Evolutionary conservation across 1,140 invertebrate species (phyloP).

Genomic region (Chironomus tepperi): DNA sequence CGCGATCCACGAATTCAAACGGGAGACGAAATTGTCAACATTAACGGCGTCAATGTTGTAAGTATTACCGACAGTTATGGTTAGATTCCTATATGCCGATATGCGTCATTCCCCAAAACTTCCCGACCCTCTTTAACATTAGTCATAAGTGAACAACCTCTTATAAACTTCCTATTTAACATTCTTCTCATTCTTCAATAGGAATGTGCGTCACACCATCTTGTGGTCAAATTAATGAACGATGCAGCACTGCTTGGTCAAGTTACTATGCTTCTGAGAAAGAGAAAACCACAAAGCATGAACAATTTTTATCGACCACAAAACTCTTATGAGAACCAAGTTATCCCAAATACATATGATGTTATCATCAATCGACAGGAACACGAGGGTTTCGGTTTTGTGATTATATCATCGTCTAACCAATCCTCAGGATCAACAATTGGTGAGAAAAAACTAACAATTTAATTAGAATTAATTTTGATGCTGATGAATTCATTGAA

Average conservation of each 20-base stretch:
- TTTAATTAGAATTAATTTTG: not conserved
- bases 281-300: slow-evolving; percentile 40
- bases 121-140: too few relatives aligned
- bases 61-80: slow-evolving; percentile 6
- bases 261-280: slow-evolving; percentile 61
- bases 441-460: slow-evolving; percentile 55
- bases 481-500: not conserved
- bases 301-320: slow-evolving; percentile 31
- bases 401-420: slow-evolving; percentile 94
- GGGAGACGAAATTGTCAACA: slow-evolving; percentile 83
- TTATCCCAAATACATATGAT: slow-evolving; percentile 61
- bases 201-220: slow-evolving; percentile 76
- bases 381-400: slow-evolving; percentile 97
- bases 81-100: too few relatives aligned
- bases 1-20: slow-evolving; percentile 72
- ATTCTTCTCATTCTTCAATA: slow-evolving; percentile 24
- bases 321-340: not conserved
- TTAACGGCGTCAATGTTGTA: slow-evolving; percentile 69
- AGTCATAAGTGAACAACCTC: not conserved
- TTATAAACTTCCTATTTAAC: slow-evolving; percentile 1
- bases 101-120: too few relatives aligned
- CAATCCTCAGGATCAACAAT: slow-evolving; percentile 71
- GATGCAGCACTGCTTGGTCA: slow-evolving; percentile 63
- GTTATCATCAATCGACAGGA: slow-evolving; percentile 82
- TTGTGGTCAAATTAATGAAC: slow-evolving; percentile 84